A percentile compares a stretch with the other conserved stretches of the same genome.
Evolutionary conservation across 2,113 vertebrate genomes (phyloP).

Genomic region (Melanostigma gelatinosum): DNA sequence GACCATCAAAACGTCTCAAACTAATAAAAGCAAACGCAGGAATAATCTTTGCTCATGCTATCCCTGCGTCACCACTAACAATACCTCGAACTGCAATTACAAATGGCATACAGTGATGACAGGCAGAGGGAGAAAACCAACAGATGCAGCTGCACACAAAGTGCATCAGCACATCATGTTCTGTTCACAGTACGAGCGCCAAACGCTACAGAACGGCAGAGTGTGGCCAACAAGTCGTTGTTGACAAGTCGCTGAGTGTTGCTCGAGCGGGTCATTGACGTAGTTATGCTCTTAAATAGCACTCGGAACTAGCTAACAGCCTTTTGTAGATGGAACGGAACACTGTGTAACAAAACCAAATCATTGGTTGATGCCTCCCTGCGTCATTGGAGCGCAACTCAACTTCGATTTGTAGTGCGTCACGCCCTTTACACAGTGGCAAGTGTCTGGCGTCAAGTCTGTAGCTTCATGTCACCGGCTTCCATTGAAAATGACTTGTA

Average conservation of each 20-base stretch:
- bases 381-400: neutral
- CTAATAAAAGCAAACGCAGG: slow-evolving; percentile 35
- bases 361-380: neutral
- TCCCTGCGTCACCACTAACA: slow-evolving; percentile 17
- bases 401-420: neutral
- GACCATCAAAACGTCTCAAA: slow-evolving; percentile 49
- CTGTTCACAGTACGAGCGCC: too few relatives aligned
- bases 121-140: neutral
- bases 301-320: too few relatives aligned
- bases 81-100: slow-evolving; percentile 25
- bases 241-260: too few relatives aligned
- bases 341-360: too few relatives aligned
- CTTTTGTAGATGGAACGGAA: too few relatives aligned
- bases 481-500: neutral
- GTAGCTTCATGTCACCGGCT: neutral
- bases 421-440: neutral
- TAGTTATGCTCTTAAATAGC: too few relatives aligned
- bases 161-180: neutral
- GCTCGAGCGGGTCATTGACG: too few relatives aligned
- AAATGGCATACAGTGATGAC: slow-evolving; percentile 18
- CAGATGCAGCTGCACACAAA: slow-evolving; percentile 27
- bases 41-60: slow-evolving; percentile 24
- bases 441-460: neutral
- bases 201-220: too few relatives aligned
- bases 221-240: too few relatives aligned